phyloP scores from a whole-genome alignment of 2,797 vertebrate species.

The Linurgus olivaceus region DNA sequence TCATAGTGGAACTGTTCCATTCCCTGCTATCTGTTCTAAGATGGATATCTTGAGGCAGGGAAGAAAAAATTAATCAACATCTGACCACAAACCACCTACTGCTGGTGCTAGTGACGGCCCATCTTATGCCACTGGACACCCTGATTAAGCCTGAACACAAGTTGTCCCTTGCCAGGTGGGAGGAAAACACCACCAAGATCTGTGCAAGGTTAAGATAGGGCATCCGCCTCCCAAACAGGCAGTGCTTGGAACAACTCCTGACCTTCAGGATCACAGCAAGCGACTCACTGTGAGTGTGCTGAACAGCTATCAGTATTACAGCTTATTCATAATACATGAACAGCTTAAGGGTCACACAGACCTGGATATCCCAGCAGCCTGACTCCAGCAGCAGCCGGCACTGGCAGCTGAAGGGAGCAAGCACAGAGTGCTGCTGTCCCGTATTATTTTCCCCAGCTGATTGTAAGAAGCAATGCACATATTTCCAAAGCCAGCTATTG shows the following conservation, averaged over 20 bases:
- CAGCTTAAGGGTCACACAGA: conserved; percentile 3
- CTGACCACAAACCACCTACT: background rate
- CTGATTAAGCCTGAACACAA: background rate
- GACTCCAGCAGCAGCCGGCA: accelerated
- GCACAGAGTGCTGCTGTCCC: background rate
- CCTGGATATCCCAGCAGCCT: background rate
- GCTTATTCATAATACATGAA: conserved; percentile 47
- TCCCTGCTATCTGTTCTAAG: background rate
- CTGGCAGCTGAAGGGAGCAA: background rate
- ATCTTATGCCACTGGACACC: background rate
- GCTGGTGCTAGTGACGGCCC: background rate
- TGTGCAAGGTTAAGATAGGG: background rate
- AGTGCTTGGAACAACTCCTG: background rate
- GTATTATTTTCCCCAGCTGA: background rate
- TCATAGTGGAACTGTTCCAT: background rate
- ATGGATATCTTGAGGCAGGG: background rate
- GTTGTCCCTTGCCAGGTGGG: background rate
- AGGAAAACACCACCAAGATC: background rate
- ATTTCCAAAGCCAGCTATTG: background rate
- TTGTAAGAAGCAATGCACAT: background rate
- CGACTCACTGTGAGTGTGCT: background rate
- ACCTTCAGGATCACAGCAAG: conserved; percentile 30
- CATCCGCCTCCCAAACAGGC: background rate
- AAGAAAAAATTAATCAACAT: background rate
- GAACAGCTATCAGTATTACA: conserved; percentile 41